Base-by-base conservation (phyloP, 64 coral and sea anemone genomes). In the Acropora tenuis region DNA sequence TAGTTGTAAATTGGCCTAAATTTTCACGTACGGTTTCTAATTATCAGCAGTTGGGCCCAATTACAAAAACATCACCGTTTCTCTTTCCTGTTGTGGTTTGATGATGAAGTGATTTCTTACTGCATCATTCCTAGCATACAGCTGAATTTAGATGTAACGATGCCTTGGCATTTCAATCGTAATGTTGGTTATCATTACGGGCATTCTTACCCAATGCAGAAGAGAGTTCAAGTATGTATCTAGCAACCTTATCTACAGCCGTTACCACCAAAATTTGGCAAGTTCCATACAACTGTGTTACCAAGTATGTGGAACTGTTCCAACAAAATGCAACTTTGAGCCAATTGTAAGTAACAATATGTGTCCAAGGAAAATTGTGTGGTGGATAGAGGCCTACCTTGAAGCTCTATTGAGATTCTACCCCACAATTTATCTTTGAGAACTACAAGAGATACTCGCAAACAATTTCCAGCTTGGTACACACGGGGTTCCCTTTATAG, bases 341-440 rank as follows among this genome's bases (percentile, higher is more conserved):
- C 20, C 52, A 41, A n/a, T 69, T 53, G 69, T 88, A 71, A 88
- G 19, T 88, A 77, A 76, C 41, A 88, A 88, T 76, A 42, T 50
- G 41, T 16, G 2, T 72, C 72, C 72, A 76, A 17, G 18, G 50
- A 5, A 53, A 53, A 53, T 53, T 53, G 50, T 53, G 50, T 89
- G 87, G 87, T 88, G 67, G 86, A 88, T 88, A 72, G 86, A 75
- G 43, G 69, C 69, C 5, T 88, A 75, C 86, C 30, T 74, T 40
- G 68, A 88, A 88, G 86, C 68, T 18, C 72, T 88, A 13, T 69
- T 88, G 41, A 75, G 86, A 76, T 1, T 88, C 66, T 88, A 88
- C 72, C 86, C 69, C 48, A 76, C 69, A 75, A 88, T 88, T 75
- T 88, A 88, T 88, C 86, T 75, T 76, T 72, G 47, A 50, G 86